These are phyloP conservation scores for Luscinia luscinia DNA, from an alignment of 2,797 vertebrate species.

Conservation along the genomic window DNA sequence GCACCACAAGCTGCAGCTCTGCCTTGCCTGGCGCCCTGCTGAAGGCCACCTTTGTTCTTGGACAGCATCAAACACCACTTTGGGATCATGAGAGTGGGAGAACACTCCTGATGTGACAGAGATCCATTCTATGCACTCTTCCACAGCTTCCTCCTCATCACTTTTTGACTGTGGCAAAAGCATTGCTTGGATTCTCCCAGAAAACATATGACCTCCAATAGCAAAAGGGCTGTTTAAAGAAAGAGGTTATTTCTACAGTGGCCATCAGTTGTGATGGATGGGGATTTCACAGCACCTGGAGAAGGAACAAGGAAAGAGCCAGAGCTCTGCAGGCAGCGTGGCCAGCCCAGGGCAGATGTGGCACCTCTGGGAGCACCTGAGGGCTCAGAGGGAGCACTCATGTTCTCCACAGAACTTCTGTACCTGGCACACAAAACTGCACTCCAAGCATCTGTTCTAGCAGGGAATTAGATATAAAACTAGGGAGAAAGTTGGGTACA, in stretches of 20 bases:
- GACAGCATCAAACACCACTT: background rate
- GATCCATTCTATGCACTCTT: background rate
- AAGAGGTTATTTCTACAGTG: background rate
- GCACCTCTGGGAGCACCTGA: background rate
- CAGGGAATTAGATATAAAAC: rapidly evolving
- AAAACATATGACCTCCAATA: background rate
- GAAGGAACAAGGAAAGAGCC: background rate
- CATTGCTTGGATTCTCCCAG: background rate
- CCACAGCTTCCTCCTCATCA: background rate
- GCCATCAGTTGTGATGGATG: background rate
- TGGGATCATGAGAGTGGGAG: background rate
- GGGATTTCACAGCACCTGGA: background rate
- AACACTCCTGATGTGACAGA: background rate
- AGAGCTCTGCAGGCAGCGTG: background rate
- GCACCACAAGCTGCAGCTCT: rapidly evolving
- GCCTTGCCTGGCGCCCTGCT: background rate
- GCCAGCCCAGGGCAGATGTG: background rate
- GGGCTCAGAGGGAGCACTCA: background rate
- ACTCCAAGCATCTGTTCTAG: background rate
- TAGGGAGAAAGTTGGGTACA: background rate
- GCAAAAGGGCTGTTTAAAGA: background rate
- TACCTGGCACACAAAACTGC: background rate
- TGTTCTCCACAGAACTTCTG: background rate
- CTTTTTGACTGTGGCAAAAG: background rate
- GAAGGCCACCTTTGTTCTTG: background rate